Evolutionary conservation across 92 coral and sea anemone species (phyloP).

Genomic region (Paramuricea clavata): DNA sequence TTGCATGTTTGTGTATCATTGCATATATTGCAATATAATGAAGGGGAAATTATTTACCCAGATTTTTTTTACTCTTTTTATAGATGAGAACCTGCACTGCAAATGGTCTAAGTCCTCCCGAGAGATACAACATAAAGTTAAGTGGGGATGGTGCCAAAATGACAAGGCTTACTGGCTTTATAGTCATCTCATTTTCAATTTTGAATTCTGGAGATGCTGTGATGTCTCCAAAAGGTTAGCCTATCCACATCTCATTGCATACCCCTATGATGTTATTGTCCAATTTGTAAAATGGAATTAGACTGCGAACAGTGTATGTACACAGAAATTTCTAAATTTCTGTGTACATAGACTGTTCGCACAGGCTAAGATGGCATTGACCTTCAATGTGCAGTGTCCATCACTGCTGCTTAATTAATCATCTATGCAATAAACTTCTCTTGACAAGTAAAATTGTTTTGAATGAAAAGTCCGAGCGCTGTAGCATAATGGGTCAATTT

Average conservation of each 20-base stretch:
- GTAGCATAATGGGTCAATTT: too few relatives aligned
- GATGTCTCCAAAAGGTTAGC: conserved; percentile 28
- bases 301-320: too few relatives aligned
- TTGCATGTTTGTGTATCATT: background rate
- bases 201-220: conserved; percentile 14
- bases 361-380: too few relatives aligned
- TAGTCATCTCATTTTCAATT: conserved; percentile 18
- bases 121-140: background rate
- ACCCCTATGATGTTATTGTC: too few relatives aligned
- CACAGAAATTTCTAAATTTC: background rate
- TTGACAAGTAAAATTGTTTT: too few relatives aligned
- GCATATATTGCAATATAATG: background rate
- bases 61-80: background rate
- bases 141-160: conserved; percentile 33
- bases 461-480: too few relatives aligned
- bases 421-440: too few relatives aligned
- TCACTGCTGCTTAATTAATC: too few relatives aligned
- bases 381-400: too few relatives aligned
- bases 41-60: background rate
- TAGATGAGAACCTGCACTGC: background rate
- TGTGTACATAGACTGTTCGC: too few relatives aligned
- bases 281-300: background rate
- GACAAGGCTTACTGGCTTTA: conserved; percentile 25
- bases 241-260: background rate
- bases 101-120: background rate